These are phyloP conservation scores for Sinocyclocheilus anophthalmus DNA, from an alignment of 2,113 vertebrate species.

Conservation along the genomic window DNA sequence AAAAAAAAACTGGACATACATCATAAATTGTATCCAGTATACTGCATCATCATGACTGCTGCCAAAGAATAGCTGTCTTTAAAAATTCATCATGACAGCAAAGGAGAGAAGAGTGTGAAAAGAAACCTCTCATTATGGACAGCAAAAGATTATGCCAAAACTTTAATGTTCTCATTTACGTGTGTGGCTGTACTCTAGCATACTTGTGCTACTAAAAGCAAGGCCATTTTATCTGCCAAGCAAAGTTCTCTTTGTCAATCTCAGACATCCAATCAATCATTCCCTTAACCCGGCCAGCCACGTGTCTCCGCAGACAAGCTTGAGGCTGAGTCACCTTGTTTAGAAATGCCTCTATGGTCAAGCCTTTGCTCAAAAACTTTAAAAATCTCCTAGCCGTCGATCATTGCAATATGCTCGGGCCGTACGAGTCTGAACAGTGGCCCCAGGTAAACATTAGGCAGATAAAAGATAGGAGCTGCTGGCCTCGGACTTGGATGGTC, in stretches of 20 bases:
- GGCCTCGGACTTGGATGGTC: background rate
- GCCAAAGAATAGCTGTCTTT: slow-evolving; percentile 64
- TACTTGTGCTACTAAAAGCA: slow-evolving; percentile 43
- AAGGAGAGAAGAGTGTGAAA: slow-evolving; percentile 49
- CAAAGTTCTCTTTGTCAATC: slow-evolving; percentile 43
- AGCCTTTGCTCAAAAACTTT: background rate
- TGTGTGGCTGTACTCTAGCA: slow-evolving; percentile 54
- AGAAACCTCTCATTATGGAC: slow-evolving; percentile 39
- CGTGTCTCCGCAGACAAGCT: slow-evolving; percentile 19
- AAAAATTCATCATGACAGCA: slow-evolving; percentile 66
- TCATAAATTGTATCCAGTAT: background rate
- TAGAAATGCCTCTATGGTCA: slow-evolving; percentile 11
- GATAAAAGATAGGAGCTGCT: slow-evolving; percentile 30
- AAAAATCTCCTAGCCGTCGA: background rate
- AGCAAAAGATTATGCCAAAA: slow-evolving; percentile 42
- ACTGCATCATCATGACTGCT: slow-evolving; percentile 54
- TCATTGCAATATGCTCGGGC: background rate
- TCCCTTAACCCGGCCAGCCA: slow-evolving; percentile 15
- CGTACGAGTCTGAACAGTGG: slow-evolving; percentile 7
- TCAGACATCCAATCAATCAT: slow-evolving; percentile 10
- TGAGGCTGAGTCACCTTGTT: slow-evolving; percentile 21
- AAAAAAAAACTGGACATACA: too few species aligned
- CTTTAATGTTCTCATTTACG: slow-evolving; percentile 69
- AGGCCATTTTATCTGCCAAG: slow-evolving; percentile 60
- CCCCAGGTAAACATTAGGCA: slow-evolving; percentile 2